Percentiles rank a stretch among this genome's conserved stretches.
Evolutionary conservation across 2,113 vertebrate species (phyloP).

Genomic region (Phrynocephalus versicolor): DNA sequence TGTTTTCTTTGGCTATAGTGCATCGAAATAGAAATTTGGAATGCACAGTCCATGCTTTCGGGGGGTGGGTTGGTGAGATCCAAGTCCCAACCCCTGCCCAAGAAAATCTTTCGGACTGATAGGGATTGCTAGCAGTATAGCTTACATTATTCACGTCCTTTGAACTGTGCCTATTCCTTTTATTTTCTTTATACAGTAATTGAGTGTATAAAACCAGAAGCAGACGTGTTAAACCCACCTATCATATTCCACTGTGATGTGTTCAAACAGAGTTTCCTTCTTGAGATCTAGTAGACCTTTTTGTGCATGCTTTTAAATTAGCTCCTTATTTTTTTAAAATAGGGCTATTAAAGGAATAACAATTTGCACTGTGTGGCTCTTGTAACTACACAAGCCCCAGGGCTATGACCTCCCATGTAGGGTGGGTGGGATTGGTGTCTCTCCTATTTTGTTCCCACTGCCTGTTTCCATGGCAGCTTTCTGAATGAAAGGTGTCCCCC

Average conservation of each 20-base stretch:
- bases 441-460: too few species aligned
- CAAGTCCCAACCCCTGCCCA: not conserved
- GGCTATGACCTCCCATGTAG: not conserved
- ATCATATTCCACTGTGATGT: slow-evolving; percentile 41
- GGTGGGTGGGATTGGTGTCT: rapidly evolving
- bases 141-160: slow-evolving; percentile 29
- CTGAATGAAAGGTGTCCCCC: not conserved
- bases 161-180: not conserved
- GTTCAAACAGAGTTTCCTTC: slow-evolving; percentile 24
- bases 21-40: not conserved
- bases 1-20: not conserved
- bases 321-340: slow-evolving; percentile 54
- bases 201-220: slow-evolving; percentile 39
- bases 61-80: slow-evolving; percentile 12
- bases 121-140: slow-evolving; percentile 21
- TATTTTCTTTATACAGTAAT: slow-evolving; percentile 18
- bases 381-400: slow-evolving; percentile 1
- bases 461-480: not conserved
- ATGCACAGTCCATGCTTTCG: not conserved
- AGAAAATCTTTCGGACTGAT: not conserved
- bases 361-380: slow-evolving; percentile 13
- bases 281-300: slow-evolving; percentile 12
- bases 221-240: slow-evolving; percentile 40
- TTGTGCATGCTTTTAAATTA: slow-evolving; percentile 37
- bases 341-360: slow-evolving; percentile 48